Base-by-base conservation (phyloP, 1,140 invertebrate species). In the Telenomus remus region DNA sequence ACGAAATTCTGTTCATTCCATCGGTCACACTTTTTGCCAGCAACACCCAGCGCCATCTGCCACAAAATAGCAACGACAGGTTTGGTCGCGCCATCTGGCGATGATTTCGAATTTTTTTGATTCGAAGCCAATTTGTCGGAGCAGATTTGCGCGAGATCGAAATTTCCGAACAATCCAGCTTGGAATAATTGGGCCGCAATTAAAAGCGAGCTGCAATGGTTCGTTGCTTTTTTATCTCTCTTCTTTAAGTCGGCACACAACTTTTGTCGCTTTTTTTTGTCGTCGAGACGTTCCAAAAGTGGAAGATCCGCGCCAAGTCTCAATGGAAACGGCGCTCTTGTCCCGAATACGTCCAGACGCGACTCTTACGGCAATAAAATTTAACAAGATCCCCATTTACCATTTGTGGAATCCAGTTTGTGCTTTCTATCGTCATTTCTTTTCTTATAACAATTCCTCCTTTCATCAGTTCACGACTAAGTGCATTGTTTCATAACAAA, bases 381-480 rank as follows among this genome's bases (percentile, higher is more conserved):
- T 85, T 82, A 85, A 85, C 81, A 84, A 84, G 83, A 50, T 69
- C 80, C 54, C 64, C 77, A 80, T 83, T 83, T 82, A 81, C 80
- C 80, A 83, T 83, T 84, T 84, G 59, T 68, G 78, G 80, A 83
- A 81, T 83, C 60, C 64, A 57, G 72, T 64, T 78, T 51, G 57
- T 9, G 53, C 47, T 16, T 56, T 14, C 13, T 48, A 47, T 19
- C 34, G 56, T 57, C 43, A 63, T 60, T 70, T 68, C 61, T 76
- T 74, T 44, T 53, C 61, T 55, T 10, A 42, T 9, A 11, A 39
- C 19, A 27, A 27, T 27, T n/a, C 19, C 19, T 27, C 19, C 2
- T 27, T 27, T 27, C 6, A 27, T 27, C 19, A 27, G 1, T 27
- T 6, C 2, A 27, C 6, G 19, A 27, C 19, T 3, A 27, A 27